These are phyloP conservation scores for Hemitrygon akajei DNA, from an alignment of 2,797 vertebrate species.

Conservation along the genomic window DNA sequence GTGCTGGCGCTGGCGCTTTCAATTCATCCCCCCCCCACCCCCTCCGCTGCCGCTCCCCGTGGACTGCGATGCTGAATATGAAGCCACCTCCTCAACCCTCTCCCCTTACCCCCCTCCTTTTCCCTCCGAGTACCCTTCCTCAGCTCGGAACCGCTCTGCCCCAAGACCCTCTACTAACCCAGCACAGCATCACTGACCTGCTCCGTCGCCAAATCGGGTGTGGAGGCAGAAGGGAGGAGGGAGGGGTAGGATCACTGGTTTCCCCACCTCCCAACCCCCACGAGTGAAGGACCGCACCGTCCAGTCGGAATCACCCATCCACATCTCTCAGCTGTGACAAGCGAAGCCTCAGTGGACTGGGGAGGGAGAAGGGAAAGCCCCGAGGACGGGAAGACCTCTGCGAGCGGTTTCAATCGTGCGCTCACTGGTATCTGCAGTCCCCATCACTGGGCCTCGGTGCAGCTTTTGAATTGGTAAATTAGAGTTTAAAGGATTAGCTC, in stretches of 20 bases:
- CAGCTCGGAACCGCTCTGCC: neutral
- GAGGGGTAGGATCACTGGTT: no score
- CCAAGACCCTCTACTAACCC: neutral
- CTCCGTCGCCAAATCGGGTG: neutral
- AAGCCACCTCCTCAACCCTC: no score
- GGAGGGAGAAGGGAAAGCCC: neutral
- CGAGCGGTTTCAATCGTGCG: neutral
- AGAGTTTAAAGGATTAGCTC: neutral
- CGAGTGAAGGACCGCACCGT: no score
- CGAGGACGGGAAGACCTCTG: neutral
- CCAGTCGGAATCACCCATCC: no score
- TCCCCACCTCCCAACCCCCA: no score
- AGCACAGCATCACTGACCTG: constrained; percentile 3
- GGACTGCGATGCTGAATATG: neutral
- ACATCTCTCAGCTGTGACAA: no score
- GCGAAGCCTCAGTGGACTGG: no score
- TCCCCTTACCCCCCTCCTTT: no score
- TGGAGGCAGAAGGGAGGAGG: neutral
- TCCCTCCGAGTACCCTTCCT: neutral
- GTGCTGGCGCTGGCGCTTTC: no score
- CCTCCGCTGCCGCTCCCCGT: neutral
- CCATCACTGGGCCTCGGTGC: neutral
- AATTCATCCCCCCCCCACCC: neutral
- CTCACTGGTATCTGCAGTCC: neutral
- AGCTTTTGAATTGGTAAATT: neutral